These are phyloP conservation scores for Candoia aspera DNA, from an alignment of 2,113 vertebrate genomes.

Conservation along the genomic window DNA sequence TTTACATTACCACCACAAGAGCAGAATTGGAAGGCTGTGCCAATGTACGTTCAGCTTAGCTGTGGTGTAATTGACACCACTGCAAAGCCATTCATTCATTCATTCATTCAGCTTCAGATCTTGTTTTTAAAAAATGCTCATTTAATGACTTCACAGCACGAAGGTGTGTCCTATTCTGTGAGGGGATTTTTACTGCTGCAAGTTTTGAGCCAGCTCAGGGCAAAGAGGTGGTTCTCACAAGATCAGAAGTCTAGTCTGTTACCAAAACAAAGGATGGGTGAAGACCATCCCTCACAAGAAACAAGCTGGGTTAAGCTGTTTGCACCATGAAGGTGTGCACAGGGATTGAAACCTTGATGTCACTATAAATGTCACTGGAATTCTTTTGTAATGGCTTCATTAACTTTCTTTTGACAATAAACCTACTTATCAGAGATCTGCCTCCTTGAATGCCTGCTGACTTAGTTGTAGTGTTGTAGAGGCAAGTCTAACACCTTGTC, in stretches of 20 bases:
- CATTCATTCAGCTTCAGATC: neutral
- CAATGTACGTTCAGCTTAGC: neutral
- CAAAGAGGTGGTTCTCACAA: neutral
- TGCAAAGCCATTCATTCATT: neutral
- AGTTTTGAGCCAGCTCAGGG: neutral
- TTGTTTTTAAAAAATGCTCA: neutral
- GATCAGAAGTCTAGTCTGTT: neutral
- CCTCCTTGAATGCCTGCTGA: neutral
- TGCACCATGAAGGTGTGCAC: neutral
- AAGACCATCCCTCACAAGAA: neutral
- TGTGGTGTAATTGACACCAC: neutral
- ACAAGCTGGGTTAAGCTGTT: neutral
- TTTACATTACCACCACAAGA: neutral
- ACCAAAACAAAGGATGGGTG: neutral
- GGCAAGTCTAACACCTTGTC: neutral
- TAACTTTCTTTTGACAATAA: neutral
- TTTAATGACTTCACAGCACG: neutral
- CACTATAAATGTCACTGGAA: neutral
- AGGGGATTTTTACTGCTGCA: neutral
- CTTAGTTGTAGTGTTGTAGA: neutral
- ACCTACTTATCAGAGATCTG: neutral
- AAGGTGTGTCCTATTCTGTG: neutral
- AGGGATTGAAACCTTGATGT: neutral
- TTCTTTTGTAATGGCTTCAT: neutral
- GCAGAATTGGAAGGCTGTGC: neutral